Conservation (phyloP, 2,888 invertebrate genomes). For the Urechis unicinctus region DNA sequence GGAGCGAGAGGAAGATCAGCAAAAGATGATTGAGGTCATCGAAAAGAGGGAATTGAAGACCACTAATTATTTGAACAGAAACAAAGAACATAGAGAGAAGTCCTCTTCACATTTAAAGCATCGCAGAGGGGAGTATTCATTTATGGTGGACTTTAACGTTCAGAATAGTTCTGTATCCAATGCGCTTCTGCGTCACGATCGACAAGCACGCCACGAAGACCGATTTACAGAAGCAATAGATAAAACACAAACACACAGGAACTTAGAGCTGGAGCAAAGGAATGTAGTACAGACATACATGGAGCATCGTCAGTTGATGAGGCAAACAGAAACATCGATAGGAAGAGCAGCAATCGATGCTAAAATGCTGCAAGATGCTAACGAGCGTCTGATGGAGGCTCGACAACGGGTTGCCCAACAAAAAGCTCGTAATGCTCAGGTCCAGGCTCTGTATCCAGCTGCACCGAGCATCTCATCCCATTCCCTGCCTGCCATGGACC, state of each 20-base stretch:
- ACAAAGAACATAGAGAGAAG: constrained; percentile 26
- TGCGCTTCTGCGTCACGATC: constrained; percentile 43
- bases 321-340: constrained; percentile 43
- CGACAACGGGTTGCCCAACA: constrained; percentile 35
- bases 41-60: constrained; percentile 34
- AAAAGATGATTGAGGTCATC: constrained; percentile 28
- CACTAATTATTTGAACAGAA: constrained; percentile 31
- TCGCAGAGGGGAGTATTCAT: constrained; percentile 31
- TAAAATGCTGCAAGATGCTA: constrained; percentile 40
- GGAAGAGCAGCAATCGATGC: constrained; percentile 36
- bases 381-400: constrained; percentile 37
- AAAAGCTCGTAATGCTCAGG: constrained; percentile 18
- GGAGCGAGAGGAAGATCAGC: constrained; percentile 31
- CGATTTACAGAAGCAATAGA: constrained; percentile 21
- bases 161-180: constrained; percentile 49
- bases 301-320: constrained; percentile 42
- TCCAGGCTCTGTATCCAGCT: constrained; percentile 8
- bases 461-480: no score
- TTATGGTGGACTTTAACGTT: constrained; percentile 40
- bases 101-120: constrained; percentile 18
- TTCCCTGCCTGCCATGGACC: not conserved
- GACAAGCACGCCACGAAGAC: constrained; percentile 36
- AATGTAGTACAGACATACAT: constrained; percentile 42
- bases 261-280: constrained; percentile 32
- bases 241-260: constrained; percentile 22